A percentile compares a stretch with the other conserved stretches of the same genome.
These are phyloP conservation scores for Panonychus citri DNA, from an alignment of 1,140 invertebrate genomes.

Conservation along the genomic window DNA sequence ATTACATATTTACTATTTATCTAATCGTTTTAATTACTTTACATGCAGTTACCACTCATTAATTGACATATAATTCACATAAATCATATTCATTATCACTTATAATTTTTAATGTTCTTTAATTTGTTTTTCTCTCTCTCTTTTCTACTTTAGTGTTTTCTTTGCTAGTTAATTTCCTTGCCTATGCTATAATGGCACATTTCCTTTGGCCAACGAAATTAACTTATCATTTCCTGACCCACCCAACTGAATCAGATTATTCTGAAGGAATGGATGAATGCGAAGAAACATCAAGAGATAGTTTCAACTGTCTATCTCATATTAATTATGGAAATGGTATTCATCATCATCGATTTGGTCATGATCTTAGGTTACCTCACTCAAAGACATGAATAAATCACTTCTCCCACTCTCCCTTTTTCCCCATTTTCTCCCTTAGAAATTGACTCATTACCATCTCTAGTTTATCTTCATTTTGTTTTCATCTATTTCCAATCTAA, in stretches of 20 bases:
- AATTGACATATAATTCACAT: too few relatives aligned
- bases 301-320: not conserved
- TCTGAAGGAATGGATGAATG: slow-evolving; percentile 5
- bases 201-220: slow-evolving; percentile 48
- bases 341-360: not conserved
- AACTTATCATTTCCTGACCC: slow-evolving; percentile 6
- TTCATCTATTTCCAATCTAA: too few relatives aligned
- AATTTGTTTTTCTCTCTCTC: not conserved
- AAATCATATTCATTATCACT: too few relatives aligned
- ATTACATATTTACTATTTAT: not conserved
- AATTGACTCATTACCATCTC: too few relatives aligned
- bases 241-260: not conserved
- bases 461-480: too few relatives aligned
- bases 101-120: not conserved
- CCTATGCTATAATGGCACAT: slow-evolving; percentile 78
- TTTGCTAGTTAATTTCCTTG: slow-evolving; percentile 75
- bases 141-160: slow-evolving; percentile 45
- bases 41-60: too few relatives aligned
- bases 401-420: too few relatives aligned
- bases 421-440: too few relatives aligned
- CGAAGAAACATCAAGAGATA: not conserved
- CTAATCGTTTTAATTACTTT: too few relatives aligned
- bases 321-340: not conserved
- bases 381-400: not conserved
- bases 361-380: not conserved